Conservation (phyloP, 2,888 invertebrate species). For the Oscheius sp. region DNA sequence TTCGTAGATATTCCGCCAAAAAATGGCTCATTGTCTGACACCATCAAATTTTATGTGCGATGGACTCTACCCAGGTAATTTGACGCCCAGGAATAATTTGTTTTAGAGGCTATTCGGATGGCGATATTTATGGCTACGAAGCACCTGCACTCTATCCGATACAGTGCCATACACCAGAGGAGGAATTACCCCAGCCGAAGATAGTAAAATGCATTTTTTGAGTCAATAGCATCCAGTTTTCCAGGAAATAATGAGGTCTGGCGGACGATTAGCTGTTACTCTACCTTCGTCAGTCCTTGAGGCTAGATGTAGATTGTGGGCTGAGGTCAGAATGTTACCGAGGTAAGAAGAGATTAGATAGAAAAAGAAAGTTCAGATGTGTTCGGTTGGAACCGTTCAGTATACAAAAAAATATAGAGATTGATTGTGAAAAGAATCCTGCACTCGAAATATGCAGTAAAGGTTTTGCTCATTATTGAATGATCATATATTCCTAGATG, state of each 20-base stretch:
- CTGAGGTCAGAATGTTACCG: constrained; percentile 60
- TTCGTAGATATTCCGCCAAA: constrained; percentile 25
- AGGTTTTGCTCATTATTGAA: constrained; percentile 33
- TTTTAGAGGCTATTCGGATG: constrained; percentile 58
- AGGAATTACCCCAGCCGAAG: constrained; percentile 52
- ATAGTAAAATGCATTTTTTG: constrained; percentile 35
- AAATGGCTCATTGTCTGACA: constrained; percentile 16
- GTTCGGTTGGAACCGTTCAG: constrained; percentile 60
- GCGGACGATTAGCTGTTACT: constrained; percentile 57
- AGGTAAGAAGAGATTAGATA: constrained; percentile 12
- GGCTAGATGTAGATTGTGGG: constrained; percentile 60
- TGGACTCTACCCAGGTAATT: constrained; percentile 40
- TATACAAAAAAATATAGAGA: constrained; percentile 63
- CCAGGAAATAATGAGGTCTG: constrained; percentile 59
- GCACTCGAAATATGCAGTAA: constrained; percentile 54
- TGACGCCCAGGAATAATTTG: background rate
- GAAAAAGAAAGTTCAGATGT: constrained; percentile 39
- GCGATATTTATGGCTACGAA: constrained; percentile 64
- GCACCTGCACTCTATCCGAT: constrained; percentile 64
- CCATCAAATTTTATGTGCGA: constrained; percentile 36
- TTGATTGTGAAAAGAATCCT: constrained; percentile 63
- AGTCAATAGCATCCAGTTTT: background rate
- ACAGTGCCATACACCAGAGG: constrained; percentile 62
- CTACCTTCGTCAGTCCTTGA: constrained; percentile 60
- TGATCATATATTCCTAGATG: constrained; percentile 30